phyloP scores from a whole-genome alignment of 2,113 vertebrate species.

The Copsychus sechellarum region DNA sequence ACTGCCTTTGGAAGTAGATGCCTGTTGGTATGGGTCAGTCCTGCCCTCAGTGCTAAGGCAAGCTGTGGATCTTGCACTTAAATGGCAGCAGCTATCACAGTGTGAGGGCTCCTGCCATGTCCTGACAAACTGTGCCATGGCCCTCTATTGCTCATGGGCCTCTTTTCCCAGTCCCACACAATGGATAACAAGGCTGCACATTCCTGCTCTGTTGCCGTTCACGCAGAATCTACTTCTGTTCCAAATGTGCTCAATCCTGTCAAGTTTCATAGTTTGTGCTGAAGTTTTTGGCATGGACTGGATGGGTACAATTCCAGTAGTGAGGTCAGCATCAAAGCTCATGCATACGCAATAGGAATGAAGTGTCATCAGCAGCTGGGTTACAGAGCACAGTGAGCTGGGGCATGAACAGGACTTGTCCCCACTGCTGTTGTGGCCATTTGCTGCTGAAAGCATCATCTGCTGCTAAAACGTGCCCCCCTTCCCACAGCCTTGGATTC shows the following conservation, averaged over 20 bases:
- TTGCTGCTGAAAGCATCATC: not conserved
- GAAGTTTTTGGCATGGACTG: not conserved
- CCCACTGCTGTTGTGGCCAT: not conserved
- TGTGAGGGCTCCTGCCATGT: not conserved
- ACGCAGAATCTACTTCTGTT: not conserved
- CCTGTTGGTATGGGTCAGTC: not conserved
- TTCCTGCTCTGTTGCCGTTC: not conserved
- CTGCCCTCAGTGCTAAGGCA: not conserved
- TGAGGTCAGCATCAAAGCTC: slow-evolving; percentile 29
- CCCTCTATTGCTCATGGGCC: accelerated
- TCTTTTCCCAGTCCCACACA: not conserved
- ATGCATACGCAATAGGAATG: not conserved
- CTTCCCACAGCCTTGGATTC: not conserved
- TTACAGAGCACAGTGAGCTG: not conserved
- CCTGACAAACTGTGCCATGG: not conserved
- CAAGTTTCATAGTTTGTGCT: not conserved
- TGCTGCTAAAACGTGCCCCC: not conserved
- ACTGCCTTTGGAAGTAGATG: not conserved
- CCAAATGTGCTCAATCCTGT: not conserved
- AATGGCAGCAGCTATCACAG: accelerated
- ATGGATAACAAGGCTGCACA: not conserved
- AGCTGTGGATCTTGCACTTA: not conserved
- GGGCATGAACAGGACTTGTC: not conserved
- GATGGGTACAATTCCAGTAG: not conserved
- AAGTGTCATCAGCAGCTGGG: not conserved